Evolutionary conservation across 2,113 vertebrate species (phyloP).

Genomic region (Procavia capensis): DNA sequence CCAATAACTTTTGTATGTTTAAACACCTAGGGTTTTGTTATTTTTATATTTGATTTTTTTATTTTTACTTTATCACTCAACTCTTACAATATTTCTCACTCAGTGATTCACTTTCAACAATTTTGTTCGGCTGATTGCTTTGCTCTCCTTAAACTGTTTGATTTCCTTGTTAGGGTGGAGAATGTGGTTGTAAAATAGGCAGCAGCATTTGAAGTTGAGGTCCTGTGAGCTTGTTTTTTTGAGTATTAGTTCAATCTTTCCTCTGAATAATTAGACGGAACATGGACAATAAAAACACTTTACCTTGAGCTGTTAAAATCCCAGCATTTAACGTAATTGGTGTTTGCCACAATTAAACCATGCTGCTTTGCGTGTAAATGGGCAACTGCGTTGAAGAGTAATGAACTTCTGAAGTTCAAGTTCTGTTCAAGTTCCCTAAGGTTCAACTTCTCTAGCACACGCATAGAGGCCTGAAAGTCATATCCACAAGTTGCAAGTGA

Average conservation of each 20-base stretch:
- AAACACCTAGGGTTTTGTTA: constrained; percentile 40
- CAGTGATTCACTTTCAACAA: constrained; percentile 22
- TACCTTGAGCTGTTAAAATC: background rate
- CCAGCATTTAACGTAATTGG: background rate
- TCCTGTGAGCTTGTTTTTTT: constrained; percentile 72
- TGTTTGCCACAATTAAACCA: background rate
- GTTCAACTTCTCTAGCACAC: background rate
- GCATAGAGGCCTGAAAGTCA: background rate
- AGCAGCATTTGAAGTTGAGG: constrained; percentile 75
- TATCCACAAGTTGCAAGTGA: background rate
- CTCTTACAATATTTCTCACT: constrained; percentile 49
- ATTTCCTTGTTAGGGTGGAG: constrained; percentile 80
- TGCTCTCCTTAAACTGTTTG: constrained; percentile 61
- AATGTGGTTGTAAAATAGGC: constrained; percentile 75
- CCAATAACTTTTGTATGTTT: constrained; percentile 62
- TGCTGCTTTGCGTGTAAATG: background rate
- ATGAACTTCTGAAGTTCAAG: constrained; percentile 68
- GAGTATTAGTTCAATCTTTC: constrained; percentile 78
- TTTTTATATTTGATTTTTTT: constrained; percentile 63
- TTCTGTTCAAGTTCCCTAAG: background rate
- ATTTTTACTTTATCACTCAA: constrained; percentile 57
- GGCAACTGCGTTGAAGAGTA: background rate
- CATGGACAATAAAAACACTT: background rate
- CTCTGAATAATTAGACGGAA: constrained; percentile 73
- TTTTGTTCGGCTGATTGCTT: constrained; percentile 53